These are phyloP conservation scores for Leptinotarsa defecta DNA, from an alignment of 1,140 invertebrate species.

Conservation along the genomic window DNA sequence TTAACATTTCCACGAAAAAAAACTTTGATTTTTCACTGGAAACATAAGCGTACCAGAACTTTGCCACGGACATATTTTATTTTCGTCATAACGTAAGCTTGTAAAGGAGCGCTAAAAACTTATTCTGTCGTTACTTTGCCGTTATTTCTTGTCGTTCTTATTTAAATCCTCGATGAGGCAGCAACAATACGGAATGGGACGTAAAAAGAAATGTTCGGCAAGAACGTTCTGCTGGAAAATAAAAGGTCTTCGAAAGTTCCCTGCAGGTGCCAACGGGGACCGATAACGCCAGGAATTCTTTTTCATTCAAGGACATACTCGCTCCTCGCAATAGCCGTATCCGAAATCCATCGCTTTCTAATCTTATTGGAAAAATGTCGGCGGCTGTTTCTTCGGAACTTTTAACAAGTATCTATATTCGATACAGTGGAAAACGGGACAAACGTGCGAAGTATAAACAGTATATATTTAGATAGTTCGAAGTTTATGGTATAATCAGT, in stretches of 20 bases:
- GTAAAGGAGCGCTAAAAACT: not conserved
- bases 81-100: not conserved
- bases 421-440: no score
- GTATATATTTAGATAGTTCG: no score
- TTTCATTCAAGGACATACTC: constrained; percentile 15
- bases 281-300: constrained; percentile 11
- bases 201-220: constrained; percentile 1
- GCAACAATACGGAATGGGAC: constrained; percentile 7
- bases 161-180: not conserved
- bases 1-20: not conserved
- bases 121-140: not conserved
- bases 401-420: not conserved
- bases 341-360: constrained; percentile 9
- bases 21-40: not conserved
- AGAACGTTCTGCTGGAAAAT: not conserved
- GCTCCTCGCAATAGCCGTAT: not conserved
- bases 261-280: constrained; percentile 12
- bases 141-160: not conserved
- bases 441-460: no score
- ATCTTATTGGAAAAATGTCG: constrained; percentile 8
- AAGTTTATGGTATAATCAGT: no score
- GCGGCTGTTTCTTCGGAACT: not conserved
- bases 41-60: not conserved
- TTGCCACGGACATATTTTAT: not conserved
- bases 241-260: constrained; percentile 14